Conservation (phyloP, 2,888 invertebrate species). For the Adineta ricciae region DNA sequence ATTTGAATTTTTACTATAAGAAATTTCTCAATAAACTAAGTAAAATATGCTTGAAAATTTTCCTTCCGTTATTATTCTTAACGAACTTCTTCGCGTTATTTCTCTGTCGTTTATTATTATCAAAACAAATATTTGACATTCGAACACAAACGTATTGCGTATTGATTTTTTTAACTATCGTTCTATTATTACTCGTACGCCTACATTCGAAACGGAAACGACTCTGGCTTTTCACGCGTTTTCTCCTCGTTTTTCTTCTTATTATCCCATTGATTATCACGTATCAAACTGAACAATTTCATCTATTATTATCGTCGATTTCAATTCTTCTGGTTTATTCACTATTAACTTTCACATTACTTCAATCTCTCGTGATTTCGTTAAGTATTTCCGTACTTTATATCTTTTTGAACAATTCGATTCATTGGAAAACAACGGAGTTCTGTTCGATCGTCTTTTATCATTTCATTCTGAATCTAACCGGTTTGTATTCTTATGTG, state of each 20-base stretch:
- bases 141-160: background rate
- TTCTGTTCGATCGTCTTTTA: background rate
- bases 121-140: background rate
- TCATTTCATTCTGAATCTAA: background rate
- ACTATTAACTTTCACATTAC: background rate
- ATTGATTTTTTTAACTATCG: background rate
- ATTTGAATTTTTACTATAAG: conserved; percentile 13
- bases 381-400: background rate
- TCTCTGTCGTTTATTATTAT: background rate
- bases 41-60: conserved; percentile 13
- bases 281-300: background rate
- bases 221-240: background rate
- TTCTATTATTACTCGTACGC: background rate
- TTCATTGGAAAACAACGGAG: background rate
- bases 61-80: background rate
- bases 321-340: background rate
- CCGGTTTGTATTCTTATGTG: background rate
- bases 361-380: background rate
- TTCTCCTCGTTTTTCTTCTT: background rate
- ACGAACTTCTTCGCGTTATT: background rate
- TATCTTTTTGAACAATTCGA: background rate
- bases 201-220: background rate
- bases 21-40: conserved; percentile 8
- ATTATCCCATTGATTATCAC: background rate
- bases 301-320: background rate